Conservation (phyloP, 2,113 vertebrate genomes). For the Leptobrachium leishanense region DNA sequence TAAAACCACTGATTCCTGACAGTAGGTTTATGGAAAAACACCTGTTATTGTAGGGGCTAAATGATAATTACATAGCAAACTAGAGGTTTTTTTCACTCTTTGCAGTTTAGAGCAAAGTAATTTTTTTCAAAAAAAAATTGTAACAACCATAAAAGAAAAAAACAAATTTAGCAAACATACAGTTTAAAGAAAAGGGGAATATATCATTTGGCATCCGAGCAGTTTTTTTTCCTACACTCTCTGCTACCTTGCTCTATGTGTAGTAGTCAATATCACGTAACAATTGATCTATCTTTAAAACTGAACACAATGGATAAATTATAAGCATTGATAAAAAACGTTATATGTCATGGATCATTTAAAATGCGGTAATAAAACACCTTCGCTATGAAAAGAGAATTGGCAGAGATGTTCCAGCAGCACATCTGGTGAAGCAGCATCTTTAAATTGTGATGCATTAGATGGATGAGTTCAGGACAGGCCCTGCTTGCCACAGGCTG, state of each 20-base stretch:
- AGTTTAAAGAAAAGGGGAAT: too few species aligned
- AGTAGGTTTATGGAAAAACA: too few species aligned
- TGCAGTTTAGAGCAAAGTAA: too few species aligned
- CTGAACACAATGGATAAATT: slow-evolving; percentile 7
- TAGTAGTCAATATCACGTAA: background rate
- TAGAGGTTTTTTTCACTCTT: too few species aligned
- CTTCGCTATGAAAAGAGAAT: slow-evolving; percentile 54
- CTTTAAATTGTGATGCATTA: slow-evolving; percentile 52
- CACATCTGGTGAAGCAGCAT: slow-evolving; percentile 59
- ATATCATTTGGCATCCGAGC: too few species aligned
- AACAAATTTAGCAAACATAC: too few species aligned
- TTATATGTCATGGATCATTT: slow-evolving; percentile 29
- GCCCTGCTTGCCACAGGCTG: slow-evolving; percentile 48
- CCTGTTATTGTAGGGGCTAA: too few species aligned
- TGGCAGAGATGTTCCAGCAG: slow-evolving; percentile 56
- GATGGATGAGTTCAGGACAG: slow-evolving; percentile 58
- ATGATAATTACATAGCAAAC: too few species aligned
- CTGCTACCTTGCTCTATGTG: background rate
- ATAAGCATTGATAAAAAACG: slow-evolving; percentile 23
- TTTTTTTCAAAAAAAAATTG: too few species aligned
- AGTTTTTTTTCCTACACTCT: too few species aligned
- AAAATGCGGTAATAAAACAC: slow-evolving; percentile 40
- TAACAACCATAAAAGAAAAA: too few species aligned
- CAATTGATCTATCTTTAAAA: background rate
- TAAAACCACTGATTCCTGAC: too few species aligned